phyloP scores from a whole-genome alignment of 2,797 vertebrate genomes.

The Spheniscus humboldti region DNA sequence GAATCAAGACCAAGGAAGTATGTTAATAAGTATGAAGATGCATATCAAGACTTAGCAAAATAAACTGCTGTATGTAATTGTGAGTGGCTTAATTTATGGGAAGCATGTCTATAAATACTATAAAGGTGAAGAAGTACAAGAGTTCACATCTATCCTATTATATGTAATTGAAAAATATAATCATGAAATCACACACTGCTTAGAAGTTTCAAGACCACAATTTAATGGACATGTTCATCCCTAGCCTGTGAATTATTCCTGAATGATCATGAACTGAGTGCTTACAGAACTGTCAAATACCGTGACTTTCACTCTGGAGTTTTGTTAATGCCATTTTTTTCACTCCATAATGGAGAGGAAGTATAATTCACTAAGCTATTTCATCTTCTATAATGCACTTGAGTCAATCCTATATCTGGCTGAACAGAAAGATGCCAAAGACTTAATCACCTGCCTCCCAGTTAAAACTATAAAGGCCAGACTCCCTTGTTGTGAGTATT shows the following conservation, averaged over 20 bases:
- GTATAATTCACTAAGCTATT: constrained; percentile 10
- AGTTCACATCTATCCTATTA: not conserved
- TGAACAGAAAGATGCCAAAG: constrained; percentile 46
- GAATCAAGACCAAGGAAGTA: not conserved
- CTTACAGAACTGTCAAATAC: constrained; percentile 12
- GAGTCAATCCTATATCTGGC: constrained; percentile 12
- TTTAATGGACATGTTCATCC: constrained; percentile 34
- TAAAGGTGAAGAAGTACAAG: not conserved
- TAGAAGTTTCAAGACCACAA: constrained; percentile 22
- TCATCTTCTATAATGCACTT: not conserved
- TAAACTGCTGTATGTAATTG: not conserved
- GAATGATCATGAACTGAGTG: not conserved
- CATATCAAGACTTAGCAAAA: not conserved
- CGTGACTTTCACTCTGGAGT: not conserved
- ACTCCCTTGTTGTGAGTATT: constrained; percentile 43
- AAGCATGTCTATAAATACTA: not conserved
- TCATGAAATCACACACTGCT: constrained; percentile 12
- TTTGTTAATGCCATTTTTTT: constrained; percentile 30
- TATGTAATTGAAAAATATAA: constrained; percentile 12
- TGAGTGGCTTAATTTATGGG: not conserved
- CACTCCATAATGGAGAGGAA: constrained; percentile 23
- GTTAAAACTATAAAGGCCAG: constrained; percentile 45
- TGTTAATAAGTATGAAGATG: not conserved
- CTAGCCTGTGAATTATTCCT: constrained; percentile 15
- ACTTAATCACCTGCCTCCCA: constrained; percentile 57